These are phyloP conservation scores for Mormyrus iriodes DNA, from an alignment of 2,113 vertebrate genomes.

Conservation along the genomic window DNA sequence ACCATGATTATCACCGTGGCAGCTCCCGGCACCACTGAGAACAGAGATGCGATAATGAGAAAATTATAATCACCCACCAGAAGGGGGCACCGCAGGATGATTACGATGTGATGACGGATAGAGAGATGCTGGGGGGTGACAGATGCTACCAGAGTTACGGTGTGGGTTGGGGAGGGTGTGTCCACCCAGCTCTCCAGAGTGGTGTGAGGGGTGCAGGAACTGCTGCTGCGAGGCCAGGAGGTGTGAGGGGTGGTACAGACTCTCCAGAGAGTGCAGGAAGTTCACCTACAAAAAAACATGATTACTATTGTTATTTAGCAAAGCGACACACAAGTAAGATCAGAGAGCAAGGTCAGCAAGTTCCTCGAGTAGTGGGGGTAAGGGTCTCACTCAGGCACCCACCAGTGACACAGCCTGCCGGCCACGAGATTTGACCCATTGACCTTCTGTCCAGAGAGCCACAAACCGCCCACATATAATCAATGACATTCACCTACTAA, in stretches of 20 bases:
- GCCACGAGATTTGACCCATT: not conserved
- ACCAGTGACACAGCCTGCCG: not conserved
- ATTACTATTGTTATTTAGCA: not conserved
- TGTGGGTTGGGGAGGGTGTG: conserved; percentile 81
- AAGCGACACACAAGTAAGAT: not conserved
- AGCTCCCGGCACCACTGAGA: conserved; percentile 83
- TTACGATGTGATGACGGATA: not conserved
- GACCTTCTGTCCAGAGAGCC: not conserved
- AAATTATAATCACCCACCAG: not conserved
- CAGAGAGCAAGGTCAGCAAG: not conserved
- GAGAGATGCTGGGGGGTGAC: not conserved
- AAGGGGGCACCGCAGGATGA: not conserved
- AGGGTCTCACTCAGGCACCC: not conserved
- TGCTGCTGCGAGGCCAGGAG: conserved; percentile 89
- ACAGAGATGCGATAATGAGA: not conserved
- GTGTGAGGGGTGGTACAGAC: conserved; percentile 80
- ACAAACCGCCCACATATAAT: not conserved
- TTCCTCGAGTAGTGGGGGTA: not conserved
- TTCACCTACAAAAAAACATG: conserved; percentile 66
- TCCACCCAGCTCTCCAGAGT: conserved; percentile 81
- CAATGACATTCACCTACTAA: not conserved
- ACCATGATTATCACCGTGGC: conserved; percentile 96
- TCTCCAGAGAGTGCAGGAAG: conserved; percentile 84
- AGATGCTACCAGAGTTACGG: conserved; percentile 75
- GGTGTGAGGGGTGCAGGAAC: conserved; percentile 82